These are phyloP conservation scores for Entomobrya proxima DNA, from an alignment of 2,888 invertebrate species.

Conservation along the genomic window DNA sequence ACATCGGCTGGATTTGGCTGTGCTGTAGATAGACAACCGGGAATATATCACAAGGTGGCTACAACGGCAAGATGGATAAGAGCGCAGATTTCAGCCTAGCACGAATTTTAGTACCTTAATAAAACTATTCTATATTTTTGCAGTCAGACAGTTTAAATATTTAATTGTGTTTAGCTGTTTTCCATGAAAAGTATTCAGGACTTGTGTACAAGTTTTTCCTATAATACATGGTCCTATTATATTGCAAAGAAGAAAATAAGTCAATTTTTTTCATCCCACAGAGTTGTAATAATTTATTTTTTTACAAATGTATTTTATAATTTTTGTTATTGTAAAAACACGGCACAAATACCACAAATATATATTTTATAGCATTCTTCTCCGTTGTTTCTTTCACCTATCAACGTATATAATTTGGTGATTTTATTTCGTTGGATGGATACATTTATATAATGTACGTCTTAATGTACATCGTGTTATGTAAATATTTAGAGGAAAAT, in stretches of 20 bases:
- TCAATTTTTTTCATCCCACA: slow-evolving; percentile 37
- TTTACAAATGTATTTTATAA: slow-evolving; percentile 1
- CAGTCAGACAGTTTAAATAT: slow-evolving; percentile 26
- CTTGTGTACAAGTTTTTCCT: not conserved
- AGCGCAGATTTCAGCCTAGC: slow-evolving; percentile 72
- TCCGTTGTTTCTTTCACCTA: too few relatives aligned
- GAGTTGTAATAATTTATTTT: slow-evolving; percentile 64
- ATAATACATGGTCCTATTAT: slow-evolving; percentile 10
- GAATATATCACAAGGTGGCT: slow-evolving; percentile 88
- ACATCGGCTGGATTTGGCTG: slow-evolving; percentile 92
- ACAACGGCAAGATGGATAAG: slow-evolving; percentile 74
- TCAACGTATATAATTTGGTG: too few relatives aligned
- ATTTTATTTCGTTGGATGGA: too few relatives aligned
- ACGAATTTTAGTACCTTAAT: not conserved
- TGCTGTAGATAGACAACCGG: slow-evolving; percentile 90
- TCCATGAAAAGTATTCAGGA: slow-evolving; percentile 36
- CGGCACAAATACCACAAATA: not conserved
- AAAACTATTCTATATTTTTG: not conserved
- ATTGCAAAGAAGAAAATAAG: slow-evolving; percentile 48
- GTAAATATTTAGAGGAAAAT: not conserved
- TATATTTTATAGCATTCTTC: too few relatives aligned
- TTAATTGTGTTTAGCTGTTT: not conserved
- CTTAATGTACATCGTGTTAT: too few relatives aligned
- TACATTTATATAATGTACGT: too few relatives aligned
- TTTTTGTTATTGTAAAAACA: not conserved